A percentile compares a stretch with the other conserved stretches of the same genome.
Conservation (phyloP, 2,113 vertebrate species). For the Leiothrix lutea region DNA sequence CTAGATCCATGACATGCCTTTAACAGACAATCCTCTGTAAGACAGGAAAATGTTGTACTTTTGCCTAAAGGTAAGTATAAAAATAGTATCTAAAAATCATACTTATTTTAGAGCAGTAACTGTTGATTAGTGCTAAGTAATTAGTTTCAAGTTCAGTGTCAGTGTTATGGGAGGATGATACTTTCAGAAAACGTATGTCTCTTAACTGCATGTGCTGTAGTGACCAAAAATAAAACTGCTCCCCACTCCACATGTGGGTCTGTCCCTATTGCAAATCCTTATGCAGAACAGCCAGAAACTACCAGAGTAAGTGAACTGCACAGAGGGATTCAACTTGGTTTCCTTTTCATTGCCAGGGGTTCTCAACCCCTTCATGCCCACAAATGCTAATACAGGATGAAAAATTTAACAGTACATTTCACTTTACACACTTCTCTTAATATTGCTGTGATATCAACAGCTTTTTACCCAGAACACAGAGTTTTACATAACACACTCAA, state of each 20-base stretch:
- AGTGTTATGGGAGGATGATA: not conserved
- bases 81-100: not conserved
- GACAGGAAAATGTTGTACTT: not conserved
- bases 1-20: not conserved
- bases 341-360: not conserved
- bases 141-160: not conserved
- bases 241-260: not conserved
- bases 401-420: not conserved
- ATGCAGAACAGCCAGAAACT: not conserved
- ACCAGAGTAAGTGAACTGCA: not conserved
- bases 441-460: not conserved
- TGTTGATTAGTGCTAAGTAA: not conserved
- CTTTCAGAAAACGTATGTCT: not conserved
- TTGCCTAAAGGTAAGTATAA: not conserved
- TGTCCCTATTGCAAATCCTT: not conserved
- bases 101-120: not conserved
- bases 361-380: not conserved
- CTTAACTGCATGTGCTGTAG: not conserved
- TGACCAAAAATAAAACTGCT: not conserved
- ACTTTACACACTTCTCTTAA: not conserved
- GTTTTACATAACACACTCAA: not conserved
- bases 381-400: not conserved
- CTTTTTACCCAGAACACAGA: not conserved
- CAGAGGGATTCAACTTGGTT: not conserved
- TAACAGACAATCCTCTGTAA: not conserved